Conservation (phyloP, 2,888 invertebrate genomes). For the Cremastinae sp. region DNA sequence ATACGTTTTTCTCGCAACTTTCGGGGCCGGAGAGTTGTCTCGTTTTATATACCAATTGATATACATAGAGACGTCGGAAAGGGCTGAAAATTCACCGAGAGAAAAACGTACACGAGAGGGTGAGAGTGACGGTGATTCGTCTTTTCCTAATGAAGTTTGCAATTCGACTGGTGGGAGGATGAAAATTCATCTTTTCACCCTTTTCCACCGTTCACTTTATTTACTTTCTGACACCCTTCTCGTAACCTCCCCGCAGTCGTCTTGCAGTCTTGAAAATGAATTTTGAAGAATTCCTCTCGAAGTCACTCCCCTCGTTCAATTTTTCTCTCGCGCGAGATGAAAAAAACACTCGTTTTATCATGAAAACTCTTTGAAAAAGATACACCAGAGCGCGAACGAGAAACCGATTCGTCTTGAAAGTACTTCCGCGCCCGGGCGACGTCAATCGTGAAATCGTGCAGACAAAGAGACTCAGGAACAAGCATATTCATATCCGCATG, state of each 20-base stretch:
- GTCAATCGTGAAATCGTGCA: too few relatives aligned
- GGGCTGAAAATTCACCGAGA: constrained; percentile 19
- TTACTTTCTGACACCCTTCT: constrained; percentile 2
- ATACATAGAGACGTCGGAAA: constrained; percentile 30
- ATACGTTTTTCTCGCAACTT: constrained; percentile 40
- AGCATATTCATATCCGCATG: too few relatives aligned
- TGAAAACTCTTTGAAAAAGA: too few relatives aligned
- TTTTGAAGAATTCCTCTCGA: constrained; percentile 6
- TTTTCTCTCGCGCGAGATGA: not conserved
- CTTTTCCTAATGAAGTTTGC: constrained; percentile 42
- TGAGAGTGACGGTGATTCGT: constrained; percentile 29
- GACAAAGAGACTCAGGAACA: too few relatives aligned
- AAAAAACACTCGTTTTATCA: too few relatives aligned
- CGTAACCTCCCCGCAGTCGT: not conserved
- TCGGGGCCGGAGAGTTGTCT: constrained; percentile 9
- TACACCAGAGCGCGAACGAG: too few relatives aligned
- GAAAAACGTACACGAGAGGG: not conserved
- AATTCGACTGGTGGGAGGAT: constrained; percentile 19
- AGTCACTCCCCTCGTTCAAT: not conserved
- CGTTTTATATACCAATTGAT: constrained; percentile 50
- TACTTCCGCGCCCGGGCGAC: too few relatives aligned
- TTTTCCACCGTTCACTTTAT: not conserved
- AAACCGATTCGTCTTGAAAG: too few relatives aligned
- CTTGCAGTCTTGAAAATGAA: not conserved
- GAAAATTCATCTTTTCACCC: constrained; percentile 1